These are phyloP conservation scores for Parnassius glacialis DNA, from an alignment of 2,888 invertebrate genomes.

Conservation along the genomic window DNA sequence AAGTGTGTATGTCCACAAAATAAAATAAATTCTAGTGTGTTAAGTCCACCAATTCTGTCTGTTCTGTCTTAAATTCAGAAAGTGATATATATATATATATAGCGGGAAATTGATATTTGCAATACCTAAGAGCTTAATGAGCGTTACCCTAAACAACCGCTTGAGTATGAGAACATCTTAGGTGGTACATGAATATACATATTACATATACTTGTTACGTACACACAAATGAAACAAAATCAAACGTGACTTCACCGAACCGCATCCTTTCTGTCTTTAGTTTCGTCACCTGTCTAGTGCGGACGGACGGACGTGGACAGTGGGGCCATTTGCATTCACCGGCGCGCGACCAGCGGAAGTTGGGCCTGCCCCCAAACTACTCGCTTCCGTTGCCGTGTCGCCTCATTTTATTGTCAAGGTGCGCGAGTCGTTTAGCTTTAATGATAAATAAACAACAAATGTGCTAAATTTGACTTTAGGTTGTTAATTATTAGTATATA, in stretches of 20 bases:
- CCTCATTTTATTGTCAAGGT: constrained; percentile 39
- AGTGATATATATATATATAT: too few species aligned
- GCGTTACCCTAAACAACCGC: too few species aligned
- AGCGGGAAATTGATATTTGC: too few species aligned
- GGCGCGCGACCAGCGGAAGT: constrained; percentile 72
- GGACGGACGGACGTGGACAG: constrained; percentile 35
- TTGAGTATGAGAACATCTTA: not conserved
- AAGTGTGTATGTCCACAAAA: too few species aligned
- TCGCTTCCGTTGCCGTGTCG: constrained; percentile 57
- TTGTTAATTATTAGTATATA: constrained; percentile 12
- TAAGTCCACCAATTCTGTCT: too few species aligned
- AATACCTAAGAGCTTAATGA: too few species aligned
- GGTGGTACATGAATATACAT: not conserved
- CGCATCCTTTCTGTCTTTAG: constrained; percentile 29
- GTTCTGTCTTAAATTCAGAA: too few species aligned
- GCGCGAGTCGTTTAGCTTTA: constrained; percentile 28
- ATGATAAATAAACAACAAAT: constrained; percentile 23
- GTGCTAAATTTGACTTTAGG: not conserved
- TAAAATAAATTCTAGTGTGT: too few species aligned
- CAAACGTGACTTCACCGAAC: constrained; percentile 1
- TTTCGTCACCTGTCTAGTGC: constrained; percentile 49
- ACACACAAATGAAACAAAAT: not conserved
- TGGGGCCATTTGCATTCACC: constrained; percentile 69
- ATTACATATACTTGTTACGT: not conserved
- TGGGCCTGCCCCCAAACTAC: constrained; percentile 72